A percentile compares a stretch with the other conserved stretches of the same genome.
Evolutionary conservation across 2,888 invertebrate genomes (phyloP).

Genomic region (Ectemnius lituratus): DNA sequence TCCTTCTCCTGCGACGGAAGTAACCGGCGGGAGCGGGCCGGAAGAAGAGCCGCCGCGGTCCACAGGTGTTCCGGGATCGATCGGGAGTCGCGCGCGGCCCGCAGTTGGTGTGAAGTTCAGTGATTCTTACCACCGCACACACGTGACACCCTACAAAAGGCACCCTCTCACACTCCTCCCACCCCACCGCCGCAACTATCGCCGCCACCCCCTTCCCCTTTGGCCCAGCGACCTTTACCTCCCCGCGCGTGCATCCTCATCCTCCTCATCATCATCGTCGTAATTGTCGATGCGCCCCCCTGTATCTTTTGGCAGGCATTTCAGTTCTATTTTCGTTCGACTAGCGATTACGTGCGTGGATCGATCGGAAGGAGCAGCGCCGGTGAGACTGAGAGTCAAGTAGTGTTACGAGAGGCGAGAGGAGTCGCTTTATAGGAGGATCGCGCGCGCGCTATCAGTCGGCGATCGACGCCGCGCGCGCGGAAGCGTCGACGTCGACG

Average conservation of each 20-base stretch:
- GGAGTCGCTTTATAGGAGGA: no score
- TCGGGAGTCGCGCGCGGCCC: slow-evolving; percentile 26
- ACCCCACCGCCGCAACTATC: slow-evolving; percentile 21
- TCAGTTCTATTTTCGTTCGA: no score
- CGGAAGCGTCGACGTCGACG: no score
- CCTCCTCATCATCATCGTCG: neutral
- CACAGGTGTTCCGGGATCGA: slow-evolving; percentile 48
- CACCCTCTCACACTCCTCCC: slow-evolving; percentile 9
- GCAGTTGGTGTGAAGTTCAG: slow-evolving; percentile 44
- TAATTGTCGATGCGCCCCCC: neutral
- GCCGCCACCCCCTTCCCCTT: neutral
- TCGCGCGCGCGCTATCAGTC: no score
- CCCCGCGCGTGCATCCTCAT: neutral
- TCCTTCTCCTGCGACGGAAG: neutral
- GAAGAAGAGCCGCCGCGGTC: slow-evolving; percentile 35
- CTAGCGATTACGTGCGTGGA: no score
- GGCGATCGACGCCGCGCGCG: no score
- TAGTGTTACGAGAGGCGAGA: no score
- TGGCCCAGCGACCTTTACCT: neutral
- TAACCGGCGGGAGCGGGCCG: slow-evolving; percentile 14
- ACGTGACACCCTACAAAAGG: slow-evolving; percentile 35
- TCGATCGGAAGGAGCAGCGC: no score
- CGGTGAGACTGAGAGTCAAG: no score
- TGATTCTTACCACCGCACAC: slow-evolving; percentile 38
- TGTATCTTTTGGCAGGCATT: no score